These are phyloP conservation scores for Digitonthophagus gazella DNA, from an alignment of 2,888 invertebrate species.

Conservation along the genomic window DNA sequence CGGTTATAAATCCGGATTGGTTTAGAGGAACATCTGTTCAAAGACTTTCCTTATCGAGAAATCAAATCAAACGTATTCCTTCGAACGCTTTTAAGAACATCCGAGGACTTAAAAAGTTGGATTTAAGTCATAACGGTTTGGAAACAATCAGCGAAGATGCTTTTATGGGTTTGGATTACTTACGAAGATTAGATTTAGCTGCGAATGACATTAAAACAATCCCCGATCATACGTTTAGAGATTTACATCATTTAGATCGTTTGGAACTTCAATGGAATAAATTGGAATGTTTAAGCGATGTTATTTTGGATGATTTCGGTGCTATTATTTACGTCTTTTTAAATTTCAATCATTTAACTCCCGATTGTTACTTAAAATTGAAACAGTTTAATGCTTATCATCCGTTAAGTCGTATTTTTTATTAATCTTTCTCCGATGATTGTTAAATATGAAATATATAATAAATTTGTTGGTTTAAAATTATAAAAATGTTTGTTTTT, in stretches of 20 bases:
- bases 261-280: not conserved
- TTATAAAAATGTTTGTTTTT: not conserved
- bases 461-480: not conserved
- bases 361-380: not conserved
- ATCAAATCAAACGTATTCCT: not conserved
- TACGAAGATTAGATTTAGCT: not conserved
- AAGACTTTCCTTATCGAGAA: not conserved
- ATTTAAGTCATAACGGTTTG: not conserved
- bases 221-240: not conserved
- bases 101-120: not conserved
- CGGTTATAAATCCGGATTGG: not conserved
- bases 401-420: not conserved
- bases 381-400: not conserved
- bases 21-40: not conserved
- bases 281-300: conserved; percentile 10
- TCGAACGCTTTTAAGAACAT: not conserved
- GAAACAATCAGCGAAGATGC: not conserved
- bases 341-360: not conserved
- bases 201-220: not conserved
- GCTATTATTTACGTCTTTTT: not conserved
- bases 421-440: conserved; percentile 1
- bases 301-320: not conserved
- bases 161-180: not conserved
- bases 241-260: not conserved
- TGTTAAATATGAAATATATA: not conserved